Base-by-base conservation (phyloP, 2,113 vertebrate genomes). In the Nibea coibor region DNA sequence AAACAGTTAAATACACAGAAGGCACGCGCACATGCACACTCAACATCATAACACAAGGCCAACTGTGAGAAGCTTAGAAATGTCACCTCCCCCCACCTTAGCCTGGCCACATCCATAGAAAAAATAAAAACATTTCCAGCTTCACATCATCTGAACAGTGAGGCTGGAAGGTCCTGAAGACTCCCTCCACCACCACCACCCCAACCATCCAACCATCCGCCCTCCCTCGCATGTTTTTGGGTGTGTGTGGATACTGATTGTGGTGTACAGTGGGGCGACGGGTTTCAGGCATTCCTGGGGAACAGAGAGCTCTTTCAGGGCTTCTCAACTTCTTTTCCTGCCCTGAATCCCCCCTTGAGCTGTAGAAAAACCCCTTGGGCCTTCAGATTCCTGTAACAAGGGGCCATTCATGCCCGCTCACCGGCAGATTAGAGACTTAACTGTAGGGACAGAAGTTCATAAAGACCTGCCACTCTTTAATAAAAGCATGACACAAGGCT, bases 251-350 rank as follows among this genome's bases (percentile, higher is more conserved):
- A 73, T 48, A 22, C 73, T 82, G 84, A 80, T 85, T 50, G 76
- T 69, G 72, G 75, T 28, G 82, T 84, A 69, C 81, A 83, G 78
- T 77, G 43, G 22, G 5, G 16, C 53, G 69, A 86, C 84, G 42
- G 73, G 39, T 1, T 66, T 84, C 67, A 87, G 87, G 84, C 93
- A 95, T 95, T 95, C 93, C 94, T 94, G 77, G 61, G 65, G 72
- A 95, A 97, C 97, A 98, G 94, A 94, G 91, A 85, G 59, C 85
- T 94, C 96, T 95, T 97, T 98, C 94, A 98, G 90, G 72, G 77
- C 76, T 47, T 75, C 81, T 85, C 74, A 72, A 84, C 76, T 89
- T 85, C 83, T 78, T 86, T 85, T 83, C 88, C 74, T 63, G 90
- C 72, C 87, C 80, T 35, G 22, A 89, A 83, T 87, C 91, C 86